A percentile compares a stretch with the other conserved stretches of the same genome.
These are phyloP conservation scores for Erannis defoliaria DNA, from an alignment of 2,888 invertebrate species.

Conservation along the genomic window DNA sequence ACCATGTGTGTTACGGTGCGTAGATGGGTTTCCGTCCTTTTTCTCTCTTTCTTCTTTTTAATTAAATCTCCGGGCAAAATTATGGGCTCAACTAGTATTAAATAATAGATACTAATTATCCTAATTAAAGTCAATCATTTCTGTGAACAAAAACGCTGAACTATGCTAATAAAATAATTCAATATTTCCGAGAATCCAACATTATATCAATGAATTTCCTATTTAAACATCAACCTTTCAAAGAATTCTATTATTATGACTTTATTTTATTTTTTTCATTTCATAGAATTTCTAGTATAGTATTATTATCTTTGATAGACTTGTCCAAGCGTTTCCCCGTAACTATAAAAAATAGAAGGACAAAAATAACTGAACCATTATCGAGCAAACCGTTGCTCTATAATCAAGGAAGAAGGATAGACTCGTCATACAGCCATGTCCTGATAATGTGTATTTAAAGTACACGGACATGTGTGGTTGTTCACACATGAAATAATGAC, in stretches of 20 bases:
- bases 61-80: too few species aligned
- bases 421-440: background rate
- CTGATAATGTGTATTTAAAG: conserved; percentile 19
- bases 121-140: too few species aligned
- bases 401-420: conserved; percentile 6
- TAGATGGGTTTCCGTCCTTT: too few species aligned
- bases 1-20: too few species aligned
- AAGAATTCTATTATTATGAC: background rate
- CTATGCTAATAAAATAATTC: too few species aligned
- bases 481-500: conserved; percentile 45
- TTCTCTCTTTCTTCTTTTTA: too few species aligned
- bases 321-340: background rate
- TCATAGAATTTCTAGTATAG: background rate
- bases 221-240: background rate
- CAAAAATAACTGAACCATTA: conserved; percentile 4
- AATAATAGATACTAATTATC: too few species aligned
- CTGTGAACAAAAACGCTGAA: too few species aligned
- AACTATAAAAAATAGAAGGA: background rate
- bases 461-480: conserved; percentile 35
- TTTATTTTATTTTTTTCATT: background rate
- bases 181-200: too few species aligned
- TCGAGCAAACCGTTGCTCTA: conserved; percentile 1
- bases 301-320: too few species aligned
- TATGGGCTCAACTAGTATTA: too few species aligned
- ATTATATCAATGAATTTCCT: background rate